These are phyloP conservation scores for Erithacus rubecula DNA, from an alignment of 2,797 vertebrate species.

Conservation along the genomic window DNA sequence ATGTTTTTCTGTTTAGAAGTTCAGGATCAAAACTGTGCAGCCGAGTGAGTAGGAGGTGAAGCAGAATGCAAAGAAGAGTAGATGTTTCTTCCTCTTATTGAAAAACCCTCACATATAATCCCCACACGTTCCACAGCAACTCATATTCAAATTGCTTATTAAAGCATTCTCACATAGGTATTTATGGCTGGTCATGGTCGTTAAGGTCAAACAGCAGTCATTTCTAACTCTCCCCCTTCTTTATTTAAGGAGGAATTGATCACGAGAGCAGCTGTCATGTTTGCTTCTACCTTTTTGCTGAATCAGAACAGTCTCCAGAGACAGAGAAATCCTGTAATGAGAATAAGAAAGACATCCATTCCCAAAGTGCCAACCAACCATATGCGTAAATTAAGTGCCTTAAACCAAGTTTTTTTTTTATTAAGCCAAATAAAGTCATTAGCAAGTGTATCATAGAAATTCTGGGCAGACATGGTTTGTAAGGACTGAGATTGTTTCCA, in stretches of 20 bases:
- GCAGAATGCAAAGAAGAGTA: no score
- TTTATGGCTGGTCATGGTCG: no score
- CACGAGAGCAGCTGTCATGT: not conserved
- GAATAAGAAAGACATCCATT: not conserved
- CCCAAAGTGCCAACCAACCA: not conserved
- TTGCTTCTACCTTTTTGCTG: not conserved
- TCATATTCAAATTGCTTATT: no score
- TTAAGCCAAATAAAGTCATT: not conserved
- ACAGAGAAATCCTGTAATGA: not conserved
- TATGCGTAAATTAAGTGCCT: not conserved
- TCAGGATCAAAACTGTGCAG: no score
- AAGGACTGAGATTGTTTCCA: not conserved
- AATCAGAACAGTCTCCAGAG: not conserved
- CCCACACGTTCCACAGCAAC: no score
- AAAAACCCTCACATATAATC: no score
- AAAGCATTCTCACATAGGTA: no score
- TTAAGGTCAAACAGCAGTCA: rapidly evolving
- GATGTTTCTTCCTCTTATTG: no score
- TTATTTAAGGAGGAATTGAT: not conserved
- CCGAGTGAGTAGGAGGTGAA: no score
- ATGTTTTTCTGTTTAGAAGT: no score
- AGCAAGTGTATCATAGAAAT: no score
- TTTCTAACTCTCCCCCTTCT: not conserved
- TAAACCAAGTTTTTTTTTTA: not conserved
- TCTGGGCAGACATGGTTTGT: not conserved